These are phyloP conservation scores for Pipistrellus pipistrellus DNA, from an alignment of 2,797 vertebrate genomes.

Conservation along the genomic window DNA sequence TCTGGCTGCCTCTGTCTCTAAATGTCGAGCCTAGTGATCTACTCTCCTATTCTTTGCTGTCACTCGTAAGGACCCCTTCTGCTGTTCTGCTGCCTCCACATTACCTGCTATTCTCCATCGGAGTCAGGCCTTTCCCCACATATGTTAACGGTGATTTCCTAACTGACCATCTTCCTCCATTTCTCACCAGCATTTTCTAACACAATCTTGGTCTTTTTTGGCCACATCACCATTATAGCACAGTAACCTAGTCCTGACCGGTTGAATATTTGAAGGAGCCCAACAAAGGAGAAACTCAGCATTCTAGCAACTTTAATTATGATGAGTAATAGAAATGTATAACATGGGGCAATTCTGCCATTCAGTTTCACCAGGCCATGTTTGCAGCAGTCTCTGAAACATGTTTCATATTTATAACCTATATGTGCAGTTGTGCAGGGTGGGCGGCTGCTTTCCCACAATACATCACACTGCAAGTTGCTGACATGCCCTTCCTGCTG, in stretches of 20 bases:
- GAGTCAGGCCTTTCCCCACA: not conserved
- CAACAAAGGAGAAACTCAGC: not conserved
- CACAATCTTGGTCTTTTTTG: not conserved
- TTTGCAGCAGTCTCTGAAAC: constrained; percentile 40
- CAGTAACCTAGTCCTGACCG: not conserved
- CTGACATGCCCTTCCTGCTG: constrained; percentile 68
- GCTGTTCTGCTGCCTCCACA: not conserved
- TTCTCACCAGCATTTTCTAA: not conserved
- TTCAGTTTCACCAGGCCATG: constrained; percentile 33
- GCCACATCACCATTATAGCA: not conserved
- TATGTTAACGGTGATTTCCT: not conserved
- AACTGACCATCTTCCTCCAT: not conserved
- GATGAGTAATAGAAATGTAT: constrained; percentile 42
- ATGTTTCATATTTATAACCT: constrained; percentile 75
- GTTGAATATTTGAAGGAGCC: not conserved
- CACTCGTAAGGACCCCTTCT: not conserved
- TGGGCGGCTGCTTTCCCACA: not conserved
- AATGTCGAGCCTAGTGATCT: not conserved
- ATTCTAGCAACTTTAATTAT: constrained; percentile 43
- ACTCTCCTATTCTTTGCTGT: not conserved
- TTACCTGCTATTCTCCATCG: not conserved
- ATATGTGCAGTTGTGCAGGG: constrained; percentile 30
- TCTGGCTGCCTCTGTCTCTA: not conserved
- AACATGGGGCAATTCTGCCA: not conserved
- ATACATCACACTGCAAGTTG: constrained; percentile 57